These are phyloP conservation scores for Fabriciana adippe DNA, from an alignment of 2,888 invertebrate species.

Conservation along the genomic window DNA sequence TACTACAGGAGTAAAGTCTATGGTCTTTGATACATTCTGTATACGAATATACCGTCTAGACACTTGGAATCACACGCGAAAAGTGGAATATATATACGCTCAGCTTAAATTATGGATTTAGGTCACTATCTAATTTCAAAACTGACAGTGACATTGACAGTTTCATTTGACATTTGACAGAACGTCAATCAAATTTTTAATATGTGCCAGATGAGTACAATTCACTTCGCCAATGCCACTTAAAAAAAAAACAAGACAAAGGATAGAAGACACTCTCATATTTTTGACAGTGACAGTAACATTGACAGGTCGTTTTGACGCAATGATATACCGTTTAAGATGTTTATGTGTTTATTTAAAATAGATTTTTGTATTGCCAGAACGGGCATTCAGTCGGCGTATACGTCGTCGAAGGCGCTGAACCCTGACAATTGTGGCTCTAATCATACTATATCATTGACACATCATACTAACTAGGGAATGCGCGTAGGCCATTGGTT, in stretches of 20 bases:
- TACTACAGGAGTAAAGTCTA: no score
- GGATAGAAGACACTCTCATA: no score
- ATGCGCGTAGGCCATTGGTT: slow-evolving; percentile 98
- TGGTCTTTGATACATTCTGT: no score
- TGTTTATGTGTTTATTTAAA: background rate
- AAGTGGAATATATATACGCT: no score
- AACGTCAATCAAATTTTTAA: background rate
- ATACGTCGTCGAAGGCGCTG: slow-evolving; percentile 13
- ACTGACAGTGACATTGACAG: slow-evolving; percentile 15
- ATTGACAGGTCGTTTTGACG: slow-evolving; percentile 2
- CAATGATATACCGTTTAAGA: background rate
- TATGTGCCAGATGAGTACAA: background rate
- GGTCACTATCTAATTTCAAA: background rate
- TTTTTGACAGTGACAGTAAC: slow-evolving; percentile 1
- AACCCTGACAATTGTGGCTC: slow-evolving; percentile 18
- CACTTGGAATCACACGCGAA: no score
- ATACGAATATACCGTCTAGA: no score
- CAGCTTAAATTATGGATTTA: no score
- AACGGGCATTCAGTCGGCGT: slow-evolving; percentile 9
- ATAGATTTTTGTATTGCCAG: background rate
- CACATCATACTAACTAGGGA: slow-evolving; percentile 90
- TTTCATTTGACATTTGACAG: background rate
- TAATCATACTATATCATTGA: slow-evolving; percentile 78
- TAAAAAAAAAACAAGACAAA: no score
- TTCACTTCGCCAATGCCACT: background rate